Base-by-base conservation (phyloP, 1,140 invertebrate genomes). In the Solenopsis fugax region DNA sequence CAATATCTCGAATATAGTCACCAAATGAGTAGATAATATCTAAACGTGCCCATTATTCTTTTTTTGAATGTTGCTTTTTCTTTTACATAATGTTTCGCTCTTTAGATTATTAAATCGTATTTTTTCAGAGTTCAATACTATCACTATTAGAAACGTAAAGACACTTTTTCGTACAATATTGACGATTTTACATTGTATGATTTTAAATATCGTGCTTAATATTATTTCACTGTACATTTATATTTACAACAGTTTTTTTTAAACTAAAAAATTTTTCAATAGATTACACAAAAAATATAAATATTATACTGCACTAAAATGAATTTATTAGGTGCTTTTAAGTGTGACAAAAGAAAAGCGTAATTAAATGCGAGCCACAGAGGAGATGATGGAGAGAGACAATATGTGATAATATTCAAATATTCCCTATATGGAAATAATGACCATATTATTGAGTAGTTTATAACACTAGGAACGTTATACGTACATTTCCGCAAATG, bases 401-500 rank as follows among this genome's bases (percentile, higher is more conserved):
- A 56, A 54, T 80, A 67, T 6, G 21, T 56, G 45, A 78, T 67
- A 48, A 76, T 50, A 24, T 64, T 37, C 9, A 13, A 24, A n/a
- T n/a, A 13, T 77, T 77, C 4, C 41, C 41, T 41, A 34, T 50
- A 18, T 41, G 10, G 2, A 56, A 54, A 82, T 72, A 60, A 56
- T 41, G 1, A 12, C 18, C 52, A 45, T 72, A 58, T 34, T 60
- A 67, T 73, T 54, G 67, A 82, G 18, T 34, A 58, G 41, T 60
- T 58, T 60, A 29, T 60, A 18, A 73, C 54, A 73, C 9, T 16
- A 41, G 16, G 52, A 37, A 67, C 41, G 13, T 34, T 37, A 18
- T 58, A 58, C 1, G 4, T 13, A 37, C 29, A 37, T 73, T 82
- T 73, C 54, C 18, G 18, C 41, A 58, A 82, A 60, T 81, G 21